Conservation (phyloP, 2,113 vertebrate species). For the Larimichthys crocea region DNA sequence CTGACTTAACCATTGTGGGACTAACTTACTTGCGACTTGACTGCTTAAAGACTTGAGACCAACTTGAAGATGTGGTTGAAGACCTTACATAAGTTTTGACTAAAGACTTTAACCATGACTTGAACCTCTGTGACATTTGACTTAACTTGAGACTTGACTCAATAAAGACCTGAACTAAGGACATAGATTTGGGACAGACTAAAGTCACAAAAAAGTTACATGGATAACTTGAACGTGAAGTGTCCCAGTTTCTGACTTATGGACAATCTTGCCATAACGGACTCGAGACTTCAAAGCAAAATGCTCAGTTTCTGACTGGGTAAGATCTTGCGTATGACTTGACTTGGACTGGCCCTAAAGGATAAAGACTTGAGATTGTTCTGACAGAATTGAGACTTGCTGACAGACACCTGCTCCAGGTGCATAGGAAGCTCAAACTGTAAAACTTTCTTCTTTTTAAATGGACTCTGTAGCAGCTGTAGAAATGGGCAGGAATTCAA, state of each 20-base stretch:
- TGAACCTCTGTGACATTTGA: not conserved
- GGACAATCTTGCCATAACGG: no score
- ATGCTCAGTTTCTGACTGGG: not conserved
- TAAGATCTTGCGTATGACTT: not conserved
- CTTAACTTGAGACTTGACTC: no score
- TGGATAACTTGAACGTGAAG: no score
- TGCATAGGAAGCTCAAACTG: slow-evolving; percentile 1
- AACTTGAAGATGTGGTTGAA: not conserved
- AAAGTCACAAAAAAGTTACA: not conserved
- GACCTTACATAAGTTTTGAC: not conserved
- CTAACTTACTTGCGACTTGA: not conserved
- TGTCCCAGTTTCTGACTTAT: no score
- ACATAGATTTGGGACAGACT: not conserved
- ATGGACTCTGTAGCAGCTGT: slow-evolving; percentile 16
- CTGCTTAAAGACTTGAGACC: not conserved
- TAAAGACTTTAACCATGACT: not conserved
- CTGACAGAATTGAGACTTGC: not conserved
- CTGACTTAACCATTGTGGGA: no score
- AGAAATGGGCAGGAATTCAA: slow-evolving; percentile 27
- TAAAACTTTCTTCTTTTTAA: slow-evolving; percentile 9
- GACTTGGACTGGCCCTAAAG: not conserved
- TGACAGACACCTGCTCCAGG: not conserved
- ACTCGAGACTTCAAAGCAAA: not conserved
- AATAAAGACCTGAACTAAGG: not conserved
- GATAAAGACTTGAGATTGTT: not conserved